Conservation (phyloP, 2,888 invertebrate genomes). For the Resseliella maxima region DNA sequence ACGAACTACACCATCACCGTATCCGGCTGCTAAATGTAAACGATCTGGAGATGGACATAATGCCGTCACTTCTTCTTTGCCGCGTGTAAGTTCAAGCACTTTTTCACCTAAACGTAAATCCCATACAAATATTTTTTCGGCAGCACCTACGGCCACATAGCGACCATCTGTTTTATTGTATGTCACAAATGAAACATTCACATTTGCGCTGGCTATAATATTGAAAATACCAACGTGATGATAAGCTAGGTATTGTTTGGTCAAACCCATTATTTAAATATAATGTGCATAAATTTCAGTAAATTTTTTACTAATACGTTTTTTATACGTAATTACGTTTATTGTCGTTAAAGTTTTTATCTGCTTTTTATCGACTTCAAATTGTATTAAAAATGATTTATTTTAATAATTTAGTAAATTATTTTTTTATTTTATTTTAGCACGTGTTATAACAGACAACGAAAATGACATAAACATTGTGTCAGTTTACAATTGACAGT, state of each 20-base stretch:
- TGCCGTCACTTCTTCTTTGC: slow-evolving; percentile 70
- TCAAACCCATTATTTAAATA: slow-evolving; percentile 83
- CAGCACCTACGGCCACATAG: slow-evolving; percentile 90
- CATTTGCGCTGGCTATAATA: slow-evolving; percentile 82
- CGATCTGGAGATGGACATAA: slow-evolving; percentile 82
- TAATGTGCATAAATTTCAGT: not conserved
- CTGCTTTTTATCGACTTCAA: too few species aligned
- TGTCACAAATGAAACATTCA: slow-evolving; percentile 84
- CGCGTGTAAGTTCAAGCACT: slow-evolving; percentile 83
- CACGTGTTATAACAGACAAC: slow-evolving; percentile 25
- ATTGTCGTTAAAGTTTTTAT: too few species aligned
- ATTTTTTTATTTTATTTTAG: not conserved
- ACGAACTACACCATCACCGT: slow-evolving; percentile 87
- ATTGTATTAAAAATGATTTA: too few species aligned
- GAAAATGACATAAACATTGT: not conserved
- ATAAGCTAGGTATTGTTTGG: slow-evolving; percentile 94
- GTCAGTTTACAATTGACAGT: not conserved
- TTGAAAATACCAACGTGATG: slow-evolving; percentile 86
- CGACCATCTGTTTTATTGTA: slow-evolving; percentile 82
- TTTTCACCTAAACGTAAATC: slow-evolving; percentile 77
- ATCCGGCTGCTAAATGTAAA: slow-evolving; percentile 88
- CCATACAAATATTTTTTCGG: slow-evolving; percentile 95
- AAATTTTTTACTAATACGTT: too few species aligned
- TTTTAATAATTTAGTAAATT: too few species aligned
- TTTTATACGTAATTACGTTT: too few species aligned